Percentiles rank a stretch among this genome's conserved stretches.
These are phyloP conservation scores for Ophioderma brevispina DNA, from an alignment of 35 echinoderm and acorn worm species.

Conservation along the genomic window DNA sequence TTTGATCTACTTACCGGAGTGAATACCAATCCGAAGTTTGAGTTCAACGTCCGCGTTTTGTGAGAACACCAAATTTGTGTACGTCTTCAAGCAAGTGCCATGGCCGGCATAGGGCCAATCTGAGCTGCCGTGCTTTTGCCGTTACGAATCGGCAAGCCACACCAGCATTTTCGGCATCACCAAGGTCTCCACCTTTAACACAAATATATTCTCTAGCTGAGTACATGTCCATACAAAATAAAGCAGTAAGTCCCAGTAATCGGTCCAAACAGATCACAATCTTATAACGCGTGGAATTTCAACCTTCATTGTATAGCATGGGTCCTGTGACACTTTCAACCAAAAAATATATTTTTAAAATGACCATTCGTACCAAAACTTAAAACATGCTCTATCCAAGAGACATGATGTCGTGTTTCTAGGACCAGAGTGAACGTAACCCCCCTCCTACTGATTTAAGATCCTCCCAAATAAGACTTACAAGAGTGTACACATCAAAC, in stretches of 20 bases:
- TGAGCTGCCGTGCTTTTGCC: conserved; percentile 83
- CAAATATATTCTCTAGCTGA: not conserved
- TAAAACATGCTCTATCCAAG: too few species aligned
- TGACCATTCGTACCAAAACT: too few species aligned
- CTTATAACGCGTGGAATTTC: too few species aligned
- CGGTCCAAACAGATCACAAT: too few species aligned
- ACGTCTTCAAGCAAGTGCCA: conserved; percentile 88
- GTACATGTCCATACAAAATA: too few species aligned
- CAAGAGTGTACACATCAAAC: too few species aligned
- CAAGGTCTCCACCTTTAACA: conserved; percentile 94
- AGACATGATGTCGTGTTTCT: not conserved
- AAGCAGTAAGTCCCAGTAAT: too few species aligned
- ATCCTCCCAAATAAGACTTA: not conserved
- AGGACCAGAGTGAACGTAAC: not conserved
- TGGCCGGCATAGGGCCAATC: conserved; percentile 90
- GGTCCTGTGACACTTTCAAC: too few species aligned
- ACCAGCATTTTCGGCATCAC: conserved; percentile 99
- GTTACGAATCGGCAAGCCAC: conserved; percentile 89
- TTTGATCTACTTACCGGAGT: too few species aligned
- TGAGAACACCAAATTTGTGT: conserved; percentile 71
- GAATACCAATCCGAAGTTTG: conserved; percentile 93
- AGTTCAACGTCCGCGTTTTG: conserved; percentile 71
- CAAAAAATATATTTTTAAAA: too few species aligned
- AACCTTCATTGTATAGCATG: too few species aligned
- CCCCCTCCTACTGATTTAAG: not conserved